A percentile compares a stretch with the other conserved stretches of the same genome.
phyloP scores from a whole-genome alignment of 2,888 invertebrate genomes.

The Ganaspis brasiliensis region DNA sequence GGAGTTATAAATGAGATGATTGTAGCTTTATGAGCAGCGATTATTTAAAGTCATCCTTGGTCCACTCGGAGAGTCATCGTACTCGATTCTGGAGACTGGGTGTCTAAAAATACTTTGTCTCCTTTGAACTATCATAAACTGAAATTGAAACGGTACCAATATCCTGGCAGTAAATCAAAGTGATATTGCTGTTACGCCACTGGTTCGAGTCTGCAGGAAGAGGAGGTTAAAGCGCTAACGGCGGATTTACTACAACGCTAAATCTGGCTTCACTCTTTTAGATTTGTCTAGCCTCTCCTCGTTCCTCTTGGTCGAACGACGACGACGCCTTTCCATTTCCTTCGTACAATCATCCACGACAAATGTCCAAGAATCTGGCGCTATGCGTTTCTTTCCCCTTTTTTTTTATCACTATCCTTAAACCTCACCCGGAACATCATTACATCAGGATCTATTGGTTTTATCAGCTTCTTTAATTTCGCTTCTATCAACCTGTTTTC shows the following conservation, averaged over 20 bases:
- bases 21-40: no score
- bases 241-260: constrained; percentile 70
- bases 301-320: constrained; percentile 29
- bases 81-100: background rate
- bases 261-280: constrained; percentile 74
- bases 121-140: background rate
- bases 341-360: constrained; percentile 34
- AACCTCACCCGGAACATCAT: no score
- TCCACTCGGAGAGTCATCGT: background rate
- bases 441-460: no score
- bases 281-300: constrained; percentile 66
- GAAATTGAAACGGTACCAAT: constrained; percentile 29
- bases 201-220: constrained; percentile 46
- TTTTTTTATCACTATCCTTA: background rate
- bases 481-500: no score
- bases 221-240: constrained; percentile 61
- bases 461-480: no score
- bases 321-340: constrained; percentile 39
- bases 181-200: constrained; percentile 41
- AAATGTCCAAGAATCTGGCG: no score
- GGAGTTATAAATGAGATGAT: no score
- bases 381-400: no score
- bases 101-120: background rate
- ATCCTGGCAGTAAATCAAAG: constrained; percentile 33
- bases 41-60: background rate